phyloP scores from a whole-genome alignment of 2,113 vertebrate species.

The Lampris incognitus region DNA sequence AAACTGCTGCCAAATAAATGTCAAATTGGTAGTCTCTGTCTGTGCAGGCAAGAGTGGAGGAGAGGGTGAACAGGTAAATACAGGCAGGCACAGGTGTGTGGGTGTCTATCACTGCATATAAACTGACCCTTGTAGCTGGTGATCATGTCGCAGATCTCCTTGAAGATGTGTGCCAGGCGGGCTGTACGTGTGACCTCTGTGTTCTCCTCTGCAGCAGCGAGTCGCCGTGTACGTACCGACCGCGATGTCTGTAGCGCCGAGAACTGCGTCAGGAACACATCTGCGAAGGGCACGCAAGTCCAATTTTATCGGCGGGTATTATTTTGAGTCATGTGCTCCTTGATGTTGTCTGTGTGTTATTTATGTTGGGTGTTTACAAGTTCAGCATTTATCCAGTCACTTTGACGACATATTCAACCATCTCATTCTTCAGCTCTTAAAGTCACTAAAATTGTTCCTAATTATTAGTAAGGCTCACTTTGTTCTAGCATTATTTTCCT shows the following conservation, averaged over 20 bases:
- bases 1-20: no score
- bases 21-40: no score
- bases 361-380: no score
- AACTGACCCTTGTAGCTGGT: conserved; percentile 93
- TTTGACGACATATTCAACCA: no score
- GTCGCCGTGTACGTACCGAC: conserved; percentile 92
- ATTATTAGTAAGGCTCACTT: no score
- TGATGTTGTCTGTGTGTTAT: no score
- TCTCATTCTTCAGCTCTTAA: no score
- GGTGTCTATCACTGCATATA: not conserved
- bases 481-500: no score
- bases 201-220: conserved; percentile 96
- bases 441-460: no score
- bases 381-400: no score
- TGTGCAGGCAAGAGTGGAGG: not conserved
- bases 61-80: not conserved
- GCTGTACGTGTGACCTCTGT: conserved; percentile 95
- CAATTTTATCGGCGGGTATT: no score
- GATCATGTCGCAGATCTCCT: conserved; percentile 98
- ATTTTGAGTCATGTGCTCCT: no score
- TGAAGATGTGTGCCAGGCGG: conserved; percentile 97
- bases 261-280: conserved; percentile 99
- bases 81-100: not conserved
- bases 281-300: conserved; percentile 72
- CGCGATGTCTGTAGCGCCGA: conserved; percentile 96